Conservation (phyloP, 2,888 invertebrate species). For the Lepidocyrtoides sp. region DNA sequence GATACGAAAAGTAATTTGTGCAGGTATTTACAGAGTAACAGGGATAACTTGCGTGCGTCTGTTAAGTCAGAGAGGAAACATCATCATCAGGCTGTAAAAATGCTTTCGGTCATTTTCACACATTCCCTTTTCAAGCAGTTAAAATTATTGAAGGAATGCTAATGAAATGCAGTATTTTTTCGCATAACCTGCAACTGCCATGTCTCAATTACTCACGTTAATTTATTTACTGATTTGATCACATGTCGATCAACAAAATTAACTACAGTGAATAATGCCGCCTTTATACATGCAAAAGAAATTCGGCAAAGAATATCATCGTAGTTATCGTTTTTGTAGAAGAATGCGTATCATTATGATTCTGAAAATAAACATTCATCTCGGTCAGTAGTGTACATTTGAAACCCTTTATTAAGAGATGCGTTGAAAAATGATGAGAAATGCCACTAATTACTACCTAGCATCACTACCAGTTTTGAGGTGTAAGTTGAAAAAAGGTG, state of each 20-base stretch:
- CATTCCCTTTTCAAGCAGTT: background rate
- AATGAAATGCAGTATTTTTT: background rate
- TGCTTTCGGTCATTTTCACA: background rate
- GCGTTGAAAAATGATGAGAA: background rate
- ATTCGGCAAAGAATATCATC: background rate
- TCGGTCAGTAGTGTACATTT: background rate
- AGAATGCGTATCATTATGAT: background rate
- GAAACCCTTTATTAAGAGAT: background rate
- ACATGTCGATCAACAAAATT: background rate
- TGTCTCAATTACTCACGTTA: background rate
- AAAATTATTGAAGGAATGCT: background rate
- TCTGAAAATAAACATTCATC: background rate
- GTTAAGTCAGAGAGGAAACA: background rate
- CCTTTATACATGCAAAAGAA: too few species aligned
- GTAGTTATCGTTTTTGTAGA: background rate
- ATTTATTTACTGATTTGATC: constrained; percentile 32
- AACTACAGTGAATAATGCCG: background rate
- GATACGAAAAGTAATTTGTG: background rate
- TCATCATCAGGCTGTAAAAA: background rate
- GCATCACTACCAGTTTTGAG: background rate
- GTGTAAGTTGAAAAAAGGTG: too few species aligned
- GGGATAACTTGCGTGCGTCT: background rate
- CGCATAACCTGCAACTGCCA: background rate
- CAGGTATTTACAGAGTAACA: background rate
- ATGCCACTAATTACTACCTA: background rate